Conservation (phyloP, 1,140 invertebrate species). For the Lordiphosa mommai region DNA sequence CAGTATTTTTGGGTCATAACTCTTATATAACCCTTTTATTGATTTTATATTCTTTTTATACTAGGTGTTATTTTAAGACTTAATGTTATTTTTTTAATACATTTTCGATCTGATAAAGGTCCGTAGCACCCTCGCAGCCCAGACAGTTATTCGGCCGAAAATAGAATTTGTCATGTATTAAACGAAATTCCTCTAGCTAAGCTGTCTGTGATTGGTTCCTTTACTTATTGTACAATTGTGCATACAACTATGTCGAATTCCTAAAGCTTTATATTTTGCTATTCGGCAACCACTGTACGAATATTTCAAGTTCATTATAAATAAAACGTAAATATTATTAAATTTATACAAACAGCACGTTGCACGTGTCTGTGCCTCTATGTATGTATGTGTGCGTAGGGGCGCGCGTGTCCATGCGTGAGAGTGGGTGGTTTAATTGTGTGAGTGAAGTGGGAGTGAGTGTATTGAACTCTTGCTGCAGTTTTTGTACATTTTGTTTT, state of each 20-base stretch:
- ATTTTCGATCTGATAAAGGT: no score
- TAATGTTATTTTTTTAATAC: no score
- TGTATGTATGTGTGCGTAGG: slow-evolving; percentile 24
- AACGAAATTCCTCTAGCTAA: no score
- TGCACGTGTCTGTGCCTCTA: slow-evolving; percentile 33
- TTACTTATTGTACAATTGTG: neutral
- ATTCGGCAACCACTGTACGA: slow-evolving; percentile 37
- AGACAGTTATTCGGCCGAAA: no score
- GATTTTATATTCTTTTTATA: no score
- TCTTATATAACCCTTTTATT: no score
- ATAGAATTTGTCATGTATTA: no score
- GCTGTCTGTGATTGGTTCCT: no score
- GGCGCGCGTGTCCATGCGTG: slow-evolving; percentile 16
- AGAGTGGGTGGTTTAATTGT: slow-evolving; percentile 22
- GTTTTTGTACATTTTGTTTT: slow-evolving; percentile 56
- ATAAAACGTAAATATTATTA: slow-evolving; percentile 76
- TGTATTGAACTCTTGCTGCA: slow-evolving; percentile 75
- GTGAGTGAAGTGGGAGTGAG: slow-evolving; percentile 19
- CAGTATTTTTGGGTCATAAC: no score
- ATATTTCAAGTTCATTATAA: slow-evolving; percentile 72
- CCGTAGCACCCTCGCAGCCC: no score
- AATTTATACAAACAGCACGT: slow-evolving; percentile 61
- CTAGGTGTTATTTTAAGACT: no score
- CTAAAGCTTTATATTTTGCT: neutral
- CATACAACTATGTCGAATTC: neutral